A percentile compares a stretch with the other conserved stretches of the same genome.
phyloP scores from a whole-genome alignment of 2,888 invertebrate genomes.

The Epirrhoe alternata region DNA sequence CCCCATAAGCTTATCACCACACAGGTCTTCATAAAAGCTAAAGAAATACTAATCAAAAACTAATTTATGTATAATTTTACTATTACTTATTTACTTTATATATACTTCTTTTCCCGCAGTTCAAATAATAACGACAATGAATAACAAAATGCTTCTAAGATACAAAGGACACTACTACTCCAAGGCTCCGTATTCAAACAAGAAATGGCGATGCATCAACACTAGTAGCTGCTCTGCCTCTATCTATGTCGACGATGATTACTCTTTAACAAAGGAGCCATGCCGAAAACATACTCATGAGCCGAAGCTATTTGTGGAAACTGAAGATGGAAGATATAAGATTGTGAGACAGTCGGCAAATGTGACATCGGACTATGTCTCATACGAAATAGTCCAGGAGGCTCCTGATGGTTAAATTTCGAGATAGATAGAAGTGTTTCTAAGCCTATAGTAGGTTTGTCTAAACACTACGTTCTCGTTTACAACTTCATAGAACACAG shows the following conservation, averaged over 20 bases:
- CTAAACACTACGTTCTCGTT: too few relatives aligned
- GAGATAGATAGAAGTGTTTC: too few relatives aligned
- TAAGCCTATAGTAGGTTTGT: too few relatives aligned
- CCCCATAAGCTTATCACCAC: too few relatives aligned
- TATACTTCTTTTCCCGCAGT: slow-evolving; percentile 53
- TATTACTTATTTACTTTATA: too few relatives aligned
- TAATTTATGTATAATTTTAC: too few relatives aligned
- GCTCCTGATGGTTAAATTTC: slow-evolving; percentile 11
- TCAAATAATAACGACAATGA: slow-evolving; percentile 55
- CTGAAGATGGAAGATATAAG: slow-evolving; percentile 52
- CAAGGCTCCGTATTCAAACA: slow-evolving; percentile 56
- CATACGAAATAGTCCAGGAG: slow-evolving; percentile 43
- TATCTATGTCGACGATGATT: slow-evolving; percentile 53
- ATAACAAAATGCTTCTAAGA: slow-evolving; percentile 56
- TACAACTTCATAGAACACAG: too few relatives aligned
- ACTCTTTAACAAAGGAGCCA: slow-evolving; percentile 54
- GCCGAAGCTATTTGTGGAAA: slow-evolving; percentile 51
- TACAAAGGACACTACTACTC: slow-evolving; percentile 66
- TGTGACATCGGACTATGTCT: slow-evolving; percentile 48
- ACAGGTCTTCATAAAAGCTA: too few relatives aligned
- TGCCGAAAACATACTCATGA: slow-evolving; percentile 56
- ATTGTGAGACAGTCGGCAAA: slow-evolving; percentile 38
- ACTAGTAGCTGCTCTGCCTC: slow-evolving; percentile 60
- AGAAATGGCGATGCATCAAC: slow-evolving; percentile 66
- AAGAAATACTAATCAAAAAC: too few relatives aligned